Evolutionary conservation across 35 echinoderm and acorn worm species (phyloP).

Genomic region (Apostichopus californicus): DNA sequence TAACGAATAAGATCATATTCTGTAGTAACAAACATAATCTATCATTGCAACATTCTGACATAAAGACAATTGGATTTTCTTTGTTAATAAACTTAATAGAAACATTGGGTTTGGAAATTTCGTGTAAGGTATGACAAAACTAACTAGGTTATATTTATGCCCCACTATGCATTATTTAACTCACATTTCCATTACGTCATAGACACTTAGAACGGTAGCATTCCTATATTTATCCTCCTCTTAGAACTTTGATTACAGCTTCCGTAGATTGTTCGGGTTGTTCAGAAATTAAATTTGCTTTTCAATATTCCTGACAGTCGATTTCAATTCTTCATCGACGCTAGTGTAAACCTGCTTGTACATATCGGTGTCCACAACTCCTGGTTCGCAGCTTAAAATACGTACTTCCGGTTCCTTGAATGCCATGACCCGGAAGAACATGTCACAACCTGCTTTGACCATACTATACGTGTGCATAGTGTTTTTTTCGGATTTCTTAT

Average conservation of each 20-base stretch:
- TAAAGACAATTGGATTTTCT: no score
- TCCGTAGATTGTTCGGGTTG: constrained; percentile 44
- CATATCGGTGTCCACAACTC: constrained; percentile 62
- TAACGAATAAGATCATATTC: no score
- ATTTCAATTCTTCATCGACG: neutral
- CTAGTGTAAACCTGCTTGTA: neutral
- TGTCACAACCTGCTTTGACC: constrained; percentile 61
- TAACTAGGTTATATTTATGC: no score
- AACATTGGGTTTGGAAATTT: no score
- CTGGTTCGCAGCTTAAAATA: constrained; percentile 54
- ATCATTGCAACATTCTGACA: no score
- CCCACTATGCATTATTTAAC: neutral
- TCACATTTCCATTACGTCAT: constrained; percentile 1
- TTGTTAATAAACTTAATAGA: no score
- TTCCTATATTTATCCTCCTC: constrained; percentile 57
- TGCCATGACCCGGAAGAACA: constrained; percentile 44
- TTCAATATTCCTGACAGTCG: neutral
- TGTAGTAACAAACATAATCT: no score
- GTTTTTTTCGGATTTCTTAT: no score
- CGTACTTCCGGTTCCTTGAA: constrained; percentile 56
- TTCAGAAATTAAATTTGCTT: neutral
- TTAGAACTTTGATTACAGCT: constrained; percentile 2
- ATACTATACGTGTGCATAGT: neutral
- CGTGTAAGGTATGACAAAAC: no score
- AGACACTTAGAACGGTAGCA: constrained; percentile 29